Evolutionary conservation across 2,797 vertebrate genomes (phyloP).

Genomic region (Molossus alvarezi): DNA sequence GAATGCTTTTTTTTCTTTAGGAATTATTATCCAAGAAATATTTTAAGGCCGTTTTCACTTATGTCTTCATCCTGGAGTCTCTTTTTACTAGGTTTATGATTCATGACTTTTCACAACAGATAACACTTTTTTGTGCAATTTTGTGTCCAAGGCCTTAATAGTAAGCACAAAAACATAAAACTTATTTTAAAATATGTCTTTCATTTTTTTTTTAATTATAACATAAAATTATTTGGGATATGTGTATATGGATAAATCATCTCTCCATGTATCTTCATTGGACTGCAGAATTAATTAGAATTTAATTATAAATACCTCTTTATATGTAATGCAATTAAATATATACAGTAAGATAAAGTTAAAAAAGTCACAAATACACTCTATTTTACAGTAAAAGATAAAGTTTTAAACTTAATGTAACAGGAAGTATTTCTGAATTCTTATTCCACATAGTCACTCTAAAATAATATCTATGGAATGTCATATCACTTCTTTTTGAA

Average conservation of each 20-base stretch:
- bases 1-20: slow-evolving; percentile 5
- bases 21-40: slow-evolving; percentile 21
- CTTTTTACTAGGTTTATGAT: background rate
- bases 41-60: slow-evolving; percentile 10
- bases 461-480: slow-evolving; percentile 3
- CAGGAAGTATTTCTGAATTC: slow-evolving; percentile 17
- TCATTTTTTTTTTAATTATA: background rate
- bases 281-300: slow-evolving; percentile 29
- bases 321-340: background rate
- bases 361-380: background rate
- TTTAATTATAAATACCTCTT: slow-evolving; percentile 7
- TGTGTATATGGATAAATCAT: background rate
- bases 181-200: background rate
- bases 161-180: background rate
- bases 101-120: slow-evolving; percentile 28
- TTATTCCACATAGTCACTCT: slow-evolving; percentile 5
- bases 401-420: slow-evolving; percentile 22
- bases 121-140: background rate
- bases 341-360: background rate
- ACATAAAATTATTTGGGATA: background rate
- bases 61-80: background rate
- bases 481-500: slow-evolving; percentile 27
- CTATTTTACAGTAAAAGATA: slow-evolving; percentile 41
- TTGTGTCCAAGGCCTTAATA: background rate
- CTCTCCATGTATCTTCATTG: background rate